phyloP scores from a whole-genome alignment of 53 echinoderm and acorn worm genomes.

The Paracentrotus lividus region DNA sequence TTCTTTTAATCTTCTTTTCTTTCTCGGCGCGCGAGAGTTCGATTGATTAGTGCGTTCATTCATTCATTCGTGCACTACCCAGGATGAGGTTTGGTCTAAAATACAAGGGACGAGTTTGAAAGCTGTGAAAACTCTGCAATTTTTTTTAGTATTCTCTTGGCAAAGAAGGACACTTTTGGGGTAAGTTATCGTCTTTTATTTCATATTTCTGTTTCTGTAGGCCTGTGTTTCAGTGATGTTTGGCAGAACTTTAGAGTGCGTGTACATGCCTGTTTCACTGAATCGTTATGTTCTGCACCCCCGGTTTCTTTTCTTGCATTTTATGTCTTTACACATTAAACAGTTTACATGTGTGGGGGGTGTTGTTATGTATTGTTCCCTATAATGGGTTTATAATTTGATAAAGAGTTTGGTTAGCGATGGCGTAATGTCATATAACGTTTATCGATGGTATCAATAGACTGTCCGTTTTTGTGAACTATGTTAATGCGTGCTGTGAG shows the following conservation, averaged over 20 bases:
- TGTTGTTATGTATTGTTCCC: neutral
- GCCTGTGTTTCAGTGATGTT: neutral
- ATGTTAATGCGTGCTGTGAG: no score
- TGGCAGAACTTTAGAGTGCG: neutral
- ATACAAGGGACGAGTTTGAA: neutral
- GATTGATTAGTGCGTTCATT: neutral
- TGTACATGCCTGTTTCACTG: no score
- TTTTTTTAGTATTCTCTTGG: neutral
- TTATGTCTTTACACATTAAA: neutral
- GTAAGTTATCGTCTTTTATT: neutral
- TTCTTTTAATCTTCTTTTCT: neutral
- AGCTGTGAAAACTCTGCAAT: neutral
- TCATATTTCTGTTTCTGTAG: no score
- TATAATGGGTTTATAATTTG: neutral
- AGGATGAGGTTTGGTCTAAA: neutral
- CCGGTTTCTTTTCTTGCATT: no score
- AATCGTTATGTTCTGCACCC: no score
- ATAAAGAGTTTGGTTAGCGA: neutral
- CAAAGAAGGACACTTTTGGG: neutral
- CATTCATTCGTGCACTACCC: neutral
- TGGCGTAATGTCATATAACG: neutral
- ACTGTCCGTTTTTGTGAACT: neutral
- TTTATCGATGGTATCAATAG: neutral
- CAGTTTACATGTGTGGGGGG: neutral
- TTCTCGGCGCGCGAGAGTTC: conserved; percentile 27